Conservation (phyloP, 2,797 vertebrate genomes). For the Tadarida brasiliensis region DNA sequence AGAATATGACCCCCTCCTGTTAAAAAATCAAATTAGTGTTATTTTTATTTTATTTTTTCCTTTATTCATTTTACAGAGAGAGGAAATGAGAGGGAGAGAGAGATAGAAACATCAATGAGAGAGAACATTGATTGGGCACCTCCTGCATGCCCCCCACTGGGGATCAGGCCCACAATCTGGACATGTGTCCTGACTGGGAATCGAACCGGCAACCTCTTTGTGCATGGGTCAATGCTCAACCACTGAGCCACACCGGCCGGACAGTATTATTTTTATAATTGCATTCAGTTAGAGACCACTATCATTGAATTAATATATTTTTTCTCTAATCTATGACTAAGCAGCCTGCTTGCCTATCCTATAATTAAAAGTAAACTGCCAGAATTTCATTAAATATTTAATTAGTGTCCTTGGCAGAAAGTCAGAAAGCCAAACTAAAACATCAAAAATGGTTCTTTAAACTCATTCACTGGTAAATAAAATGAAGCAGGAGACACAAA, state of each 20-base stretch:
- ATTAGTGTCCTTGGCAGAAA: constrained; percentile 84
- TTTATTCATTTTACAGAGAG: too few species aligned
- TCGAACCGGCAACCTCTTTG: too few species aligned
- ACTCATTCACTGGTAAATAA: constrained; percentile 82
- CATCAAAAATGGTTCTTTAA: constrained; percentile 83
- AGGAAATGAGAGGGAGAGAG: too few species aligned
- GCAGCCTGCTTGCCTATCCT: constrained; percentile 74
- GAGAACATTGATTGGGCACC: too few species aligned
- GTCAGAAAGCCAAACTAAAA: constrained; percentile 79
- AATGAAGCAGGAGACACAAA: constrained; percentile 72
- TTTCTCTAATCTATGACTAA: constrained; percentile 82
- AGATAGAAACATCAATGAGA: too few species aligned
- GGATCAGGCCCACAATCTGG: too few species aligned
- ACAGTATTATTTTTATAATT: neutral
- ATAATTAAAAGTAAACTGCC: constrained; percentile 83
- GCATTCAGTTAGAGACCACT: constrained; percentile 36
- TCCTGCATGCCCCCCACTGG: too few species aligned
- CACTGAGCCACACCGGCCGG: too few species aligned
- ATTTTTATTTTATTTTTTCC: neutral
- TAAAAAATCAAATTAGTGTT: constrained; percentile 62
- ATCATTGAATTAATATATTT: constrained; percentile 71
- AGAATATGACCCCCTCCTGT: neutral
- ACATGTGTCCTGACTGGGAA: too few species aligned
- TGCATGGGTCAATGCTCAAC: too few species aligned
- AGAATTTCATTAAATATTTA: constrained; percentile 87